Base-by-base conservation (phyloP, 2,888 invertebrate species). In the Muschampia plurimacula region DNA sequence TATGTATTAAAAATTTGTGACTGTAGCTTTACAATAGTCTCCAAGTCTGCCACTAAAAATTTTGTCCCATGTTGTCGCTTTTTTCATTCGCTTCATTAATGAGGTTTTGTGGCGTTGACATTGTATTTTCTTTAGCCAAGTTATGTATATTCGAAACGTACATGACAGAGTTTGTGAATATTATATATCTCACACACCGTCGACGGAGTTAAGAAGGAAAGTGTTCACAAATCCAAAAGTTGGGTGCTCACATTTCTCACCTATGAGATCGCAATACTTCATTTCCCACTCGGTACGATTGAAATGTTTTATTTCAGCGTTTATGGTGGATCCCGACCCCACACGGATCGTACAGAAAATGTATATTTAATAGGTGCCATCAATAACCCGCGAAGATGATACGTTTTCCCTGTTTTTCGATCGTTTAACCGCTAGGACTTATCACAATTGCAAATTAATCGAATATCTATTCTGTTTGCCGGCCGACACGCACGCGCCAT, bases 321-420 rank as follows among this genome's bases (percentile, higher is more conserved):
- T 87, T 86, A 87, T 84, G 78, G 81, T 80, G 82, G 87, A 86
- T 83, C 82, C 81, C 81, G 81, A 81, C 79, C 79, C 81, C 81
- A 85, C 86, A 85, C 86, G 84, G 85, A 83, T 84, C 81, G 80
- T 81, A 78, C 81, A 82, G 87, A 83, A 91, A 94, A 94, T 91
- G 90, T 91, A 87, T 91, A 91, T 94, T 94, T 94, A 93, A 95
- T 94, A 90, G 92, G 84, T 84, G 86, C 89, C 91, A 95, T 95
- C 94, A 94, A 95, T 94, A 95, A 95, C 93, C 85, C 80, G 84
- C 80, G 84, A 87, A 90, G 88, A 92, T 91, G 91, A 91, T 91
- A 90, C 90, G 88, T 84, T 86, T 85, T 89, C 86, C 86, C 84
- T 86, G 86, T 85, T 86, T 86, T 84, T 86, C 86, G 86, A 89